Percentiles rank a stretch among this genome's conserved stretches.
Evolutionary conservation across 1,140 invertebrate genomes (phyloP).

Genomic region (Zaprionus capensis): DNA sequence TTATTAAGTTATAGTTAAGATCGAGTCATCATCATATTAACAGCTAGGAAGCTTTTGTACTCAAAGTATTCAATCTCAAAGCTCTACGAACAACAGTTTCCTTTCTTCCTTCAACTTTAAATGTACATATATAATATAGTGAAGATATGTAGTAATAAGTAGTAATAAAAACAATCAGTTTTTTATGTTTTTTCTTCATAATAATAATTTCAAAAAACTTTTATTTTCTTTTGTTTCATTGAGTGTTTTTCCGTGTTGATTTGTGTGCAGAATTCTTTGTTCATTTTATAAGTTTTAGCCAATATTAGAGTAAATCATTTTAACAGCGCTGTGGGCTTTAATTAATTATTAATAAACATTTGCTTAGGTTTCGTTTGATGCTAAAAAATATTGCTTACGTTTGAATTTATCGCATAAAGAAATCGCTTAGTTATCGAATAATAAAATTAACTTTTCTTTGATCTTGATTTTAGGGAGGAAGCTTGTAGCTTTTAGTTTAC

Average conservation of each 20-base stretch:
- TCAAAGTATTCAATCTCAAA: not conserved
- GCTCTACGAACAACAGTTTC: not conserved
- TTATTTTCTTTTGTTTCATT: slow-evolving; percentile 41
- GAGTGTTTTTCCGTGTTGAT: slow-evolving; percentile 29
- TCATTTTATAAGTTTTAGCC: slow-evolving; percentile 5
- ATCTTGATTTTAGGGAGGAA: not conserved
- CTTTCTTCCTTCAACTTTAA: not conserved
- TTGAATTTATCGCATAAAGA: slow-evolving; percentile 44
- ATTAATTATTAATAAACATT: slow-evolving; percentile 54
- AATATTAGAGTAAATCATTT: slow-evolving; percentile 18
- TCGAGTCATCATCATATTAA: not conserved
- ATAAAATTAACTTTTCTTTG: slow-evolving; percentile 16
- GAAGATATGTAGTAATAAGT: not conserved
- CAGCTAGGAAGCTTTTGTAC: not conserved
- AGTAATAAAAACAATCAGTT: not conserved
- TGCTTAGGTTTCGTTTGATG: slow-evolving; percentile 50
- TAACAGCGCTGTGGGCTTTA: slow-evolving; percentile 26
- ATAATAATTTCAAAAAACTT: slow-evolving; percentile 47
- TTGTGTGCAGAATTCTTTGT: slow-evolving; percentile 21
- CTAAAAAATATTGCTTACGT: slow-evolving; percentile 72
- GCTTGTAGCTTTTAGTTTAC: slow-evolving; percentile 24
- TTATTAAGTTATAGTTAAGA: not conserved
- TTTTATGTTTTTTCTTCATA: slow-evolving; percentile 40
- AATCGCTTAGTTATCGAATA: slow-evolving; percentile 25
- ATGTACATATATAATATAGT: not conserved